Conservation (phyloP, 2,888 invertebrate genomes). For the Leptopilina syphax region DNA sequence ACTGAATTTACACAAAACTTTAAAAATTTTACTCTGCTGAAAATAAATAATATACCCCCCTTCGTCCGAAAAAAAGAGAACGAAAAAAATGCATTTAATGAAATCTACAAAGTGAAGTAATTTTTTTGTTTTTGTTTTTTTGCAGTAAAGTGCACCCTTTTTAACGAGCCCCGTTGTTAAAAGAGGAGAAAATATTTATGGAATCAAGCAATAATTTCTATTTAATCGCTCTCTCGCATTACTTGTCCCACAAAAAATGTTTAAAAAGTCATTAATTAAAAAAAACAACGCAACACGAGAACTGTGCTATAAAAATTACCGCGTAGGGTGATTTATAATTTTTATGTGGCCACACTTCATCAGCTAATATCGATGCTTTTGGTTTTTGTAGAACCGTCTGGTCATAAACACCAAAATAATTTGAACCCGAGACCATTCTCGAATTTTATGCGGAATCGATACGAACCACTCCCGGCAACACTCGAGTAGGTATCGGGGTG, state of each 20-base stretch:
- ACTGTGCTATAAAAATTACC: constrained; percentile 25
- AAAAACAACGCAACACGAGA: background rate
- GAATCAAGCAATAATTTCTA: constrained; percentile 1
- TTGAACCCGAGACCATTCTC: constrained; percentile 50
- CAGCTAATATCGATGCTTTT: constrained; percentile 32
- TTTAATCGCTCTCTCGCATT: constrained; percentile 11
- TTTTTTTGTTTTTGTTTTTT: no score
- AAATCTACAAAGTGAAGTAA: no score
- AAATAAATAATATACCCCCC: no score
- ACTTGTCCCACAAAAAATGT: constrained; percentile 21
- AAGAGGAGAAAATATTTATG: background rate
- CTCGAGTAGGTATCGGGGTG: constrained; percentile 41
- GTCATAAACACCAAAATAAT: constrained; percentile 49
- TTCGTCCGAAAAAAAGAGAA: background rate
- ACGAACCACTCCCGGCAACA: constrained; percentile 51
- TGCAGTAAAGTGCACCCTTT: no score
- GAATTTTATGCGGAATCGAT: constrained; percentile 63
- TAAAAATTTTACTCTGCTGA: no score
- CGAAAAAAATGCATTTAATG: no score
- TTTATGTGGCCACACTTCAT: constrained; percentile 29
- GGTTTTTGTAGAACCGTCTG: constrained; percentile 26
- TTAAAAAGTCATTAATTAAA: constrained; percentile 24
- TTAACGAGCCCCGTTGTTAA: background rate
- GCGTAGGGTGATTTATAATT: constrained; percentile 25
- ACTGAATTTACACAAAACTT: no score